phyloP scores from a whole-genome alignment of 2,113 vertebrate species.

The Enhydra lutris region DNA sequence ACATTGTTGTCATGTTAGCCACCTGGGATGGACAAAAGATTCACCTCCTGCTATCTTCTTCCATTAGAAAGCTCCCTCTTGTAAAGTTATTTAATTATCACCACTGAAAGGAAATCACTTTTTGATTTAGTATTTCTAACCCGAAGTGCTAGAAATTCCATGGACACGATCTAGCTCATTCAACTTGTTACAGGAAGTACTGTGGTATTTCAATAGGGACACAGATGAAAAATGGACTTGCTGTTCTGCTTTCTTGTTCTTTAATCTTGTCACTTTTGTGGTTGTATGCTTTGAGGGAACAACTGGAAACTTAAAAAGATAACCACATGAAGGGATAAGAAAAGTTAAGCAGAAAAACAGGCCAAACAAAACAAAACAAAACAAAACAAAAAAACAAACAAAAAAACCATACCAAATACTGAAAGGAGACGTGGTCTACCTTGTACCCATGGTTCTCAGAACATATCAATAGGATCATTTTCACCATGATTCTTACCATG shows the following conservation, averaged over 20 bases:
- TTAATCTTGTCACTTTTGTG: neutral
- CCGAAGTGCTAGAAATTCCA: neutral
- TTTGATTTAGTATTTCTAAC: neutral
- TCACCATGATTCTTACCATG: neutral
- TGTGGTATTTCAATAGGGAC: neutral
- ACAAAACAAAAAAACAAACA: neutral
- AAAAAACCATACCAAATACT: too few relatives aligned
- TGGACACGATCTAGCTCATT: neutral
- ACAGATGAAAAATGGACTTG: neutral
- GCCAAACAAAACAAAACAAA: neutral
- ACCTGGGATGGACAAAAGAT: neutral
- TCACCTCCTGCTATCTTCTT: neutral
- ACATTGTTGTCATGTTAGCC: neutral
- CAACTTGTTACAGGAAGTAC: neutral
- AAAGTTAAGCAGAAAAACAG: neutral
- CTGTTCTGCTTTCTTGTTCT: neutral
- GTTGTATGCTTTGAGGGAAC: neutral
- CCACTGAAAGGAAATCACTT: neutral
- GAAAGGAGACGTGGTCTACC: neutral
- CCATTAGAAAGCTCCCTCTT: neutral
- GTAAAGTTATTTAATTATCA: neutral
- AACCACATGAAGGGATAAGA: neutral
- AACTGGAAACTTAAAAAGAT: neutral
- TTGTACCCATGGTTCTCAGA: neutral
- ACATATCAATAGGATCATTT: neutral